phyloP scores from a whole-genome alignment of 2,797 vertebrate genomes.

The Holocentrus rufus region DNA sequence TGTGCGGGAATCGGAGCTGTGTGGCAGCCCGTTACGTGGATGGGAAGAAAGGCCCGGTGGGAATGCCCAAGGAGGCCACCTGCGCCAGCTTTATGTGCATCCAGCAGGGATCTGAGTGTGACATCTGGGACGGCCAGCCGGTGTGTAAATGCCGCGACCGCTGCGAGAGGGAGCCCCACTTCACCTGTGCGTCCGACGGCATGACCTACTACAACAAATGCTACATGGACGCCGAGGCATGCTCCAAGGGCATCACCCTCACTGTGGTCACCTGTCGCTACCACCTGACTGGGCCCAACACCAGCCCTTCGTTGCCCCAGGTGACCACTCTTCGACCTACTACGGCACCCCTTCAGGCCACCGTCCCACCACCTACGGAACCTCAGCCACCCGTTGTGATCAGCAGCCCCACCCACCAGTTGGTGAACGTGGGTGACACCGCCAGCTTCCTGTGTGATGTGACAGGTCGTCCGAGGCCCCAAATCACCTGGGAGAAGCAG shows the following conservation, averaged over 20 bases:
- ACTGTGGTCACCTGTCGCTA: conserved; percentile 93
- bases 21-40: conserved; percentile 96
- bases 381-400: conserved; percentile 79
- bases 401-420: conserved; percentile 81
- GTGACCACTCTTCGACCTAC: conserved; percentile 85
- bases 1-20: conserved; percentile 95
- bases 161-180: conserved; percentile 96
- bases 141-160: conserved; percentile 97
- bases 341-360: conserved; percentile 79
- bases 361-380: conserved; percentile 72
- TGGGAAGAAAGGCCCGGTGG: conserved; percentile 91
- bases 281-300: conserved; percentile 87
- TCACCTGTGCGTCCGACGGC: conserved; percentile 96
- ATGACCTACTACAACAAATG: conserved; percentile 99
- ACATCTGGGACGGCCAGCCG: conserved; percentile 98
- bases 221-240: conserved; percentile 99
- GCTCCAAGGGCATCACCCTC: conserved; percentile 92
- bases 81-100: conserved; percentile 97
- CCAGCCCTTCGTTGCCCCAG: conserved; percentile 80
- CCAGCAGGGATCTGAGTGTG: conserved; percentile 97
- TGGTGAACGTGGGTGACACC: conserved; percentile 83
- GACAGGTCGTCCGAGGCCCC: conserved; percentile 84
- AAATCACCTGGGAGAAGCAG: conserved; percentile 90
- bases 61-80: conserved; percentile 93
- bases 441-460: conserved; percentile 90